Evolutionary conservation across 2,113 vertebrate species (phyloP).

Genomic region (Pristiophorus japonicus): DNA sequence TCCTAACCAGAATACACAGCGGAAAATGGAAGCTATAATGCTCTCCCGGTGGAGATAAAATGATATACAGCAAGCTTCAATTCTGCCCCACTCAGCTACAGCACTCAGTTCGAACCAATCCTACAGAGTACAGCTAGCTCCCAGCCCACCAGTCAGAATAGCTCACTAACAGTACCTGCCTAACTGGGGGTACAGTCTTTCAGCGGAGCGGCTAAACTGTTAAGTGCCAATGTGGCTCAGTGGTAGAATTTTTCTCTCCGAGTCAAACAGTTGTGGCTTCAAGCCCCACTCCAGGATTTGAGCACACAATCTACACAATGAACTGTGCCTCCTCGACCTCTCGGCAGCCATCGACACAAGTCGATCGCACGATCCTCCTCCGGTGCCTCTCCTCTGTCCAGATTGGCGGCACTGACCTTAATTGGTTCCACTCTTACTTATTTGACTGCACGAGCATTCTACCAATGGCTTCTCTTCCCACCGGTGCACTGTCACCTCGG

Average conservation of each 20-base stretch:
- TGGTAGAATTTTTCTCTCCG: not conserved
- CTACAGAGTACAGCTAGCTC: not conserved
- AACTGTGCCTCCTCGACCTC: not conserved
- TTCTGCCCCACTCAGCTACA: not conserved
- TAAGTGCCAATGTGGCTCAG: not conserved
- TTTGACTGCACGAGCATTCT: not conserved
- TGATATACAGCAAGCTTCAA: not conserved
- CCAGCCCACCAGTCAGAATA: not conserved
- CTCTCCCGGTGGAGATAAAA: not conserved
- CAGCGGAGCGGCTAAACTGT: not conserved
- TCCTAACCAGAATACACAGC: not conserved
- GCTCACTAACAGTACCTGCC: not conserved
- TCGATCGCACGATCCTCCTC: not conserved
- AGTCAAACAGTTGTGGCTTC: not conserved
- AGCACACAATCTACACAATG: not conserved
- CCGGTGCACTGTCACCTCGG: not conserved
- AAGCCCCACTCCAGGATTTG: not conserved
- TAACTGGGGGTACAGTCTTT: too few relatives aligned
- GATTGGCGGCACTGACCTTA: too few relatives aligned
- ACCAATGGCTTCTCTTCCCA: not conserved
- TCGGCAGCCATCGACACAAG: not conserved
- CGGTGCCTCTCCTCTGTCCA: not conserved
- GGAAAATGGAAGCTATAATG: slow-evolving; percentile 8
- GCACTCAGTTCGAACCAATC: not conserved
- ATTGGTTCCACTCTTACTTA: not conserved